phyloP scores from a whole-genome alignment of 2,888 invertebrate species.

The Blastobasis adustella region DNA sequence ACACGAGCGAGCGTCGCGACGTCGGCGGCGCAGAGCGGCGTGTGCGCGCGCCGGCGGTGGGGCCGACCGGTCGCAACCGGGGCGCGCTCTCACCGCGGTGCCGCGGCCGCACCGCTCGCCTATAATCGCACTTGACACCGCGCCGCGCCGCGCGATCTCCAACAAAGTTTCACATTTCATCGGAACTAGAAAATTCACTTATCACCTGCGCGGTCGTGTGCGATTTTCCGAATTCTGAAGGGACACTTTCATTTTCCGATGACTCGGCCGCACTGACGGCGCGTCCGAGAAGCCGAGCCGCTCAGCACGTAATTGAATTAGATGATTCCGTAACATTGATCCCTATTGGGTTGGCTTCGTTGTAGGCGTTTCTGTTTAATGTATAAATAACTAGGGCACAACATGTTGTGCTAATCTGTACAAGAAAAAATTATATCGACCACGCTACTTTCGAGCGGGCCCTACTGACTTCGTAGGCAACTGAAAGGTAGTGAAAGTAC shows the following conservation, averaged over 20 bases:
- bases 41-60: conserved; percentile 61
- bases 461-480: conserved; percentile 23
- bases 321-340: conserved; percentile 40
- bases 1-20: conserved; percentile 64
- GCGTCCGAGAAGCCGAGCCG: conserved; percentile 34
- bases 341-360: conserved; percentile 41
- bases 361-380: conserved; percentile 8
- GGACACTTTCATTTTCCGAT: conserved; percentile 20
- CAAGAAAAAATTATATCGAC: no score
- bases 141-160: conserved; percentile 48
- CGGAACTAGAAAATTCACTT: conserved; percentile 35
- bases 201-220: conserved; percentile 8
- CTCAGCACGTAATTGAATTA: conserved; percentile 57
- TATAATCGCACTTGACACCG: conserved; percentile 72
- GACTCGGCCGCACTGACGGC: conserved; percentile 20
- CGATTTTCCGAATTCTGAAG: conserved; percentile 15
- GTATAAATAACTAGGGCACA: no score
- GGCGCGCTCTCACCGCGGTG: conserved; percentile 64
- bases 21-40: conserved; percentile 64
- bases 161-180: conserved; percentile 71
- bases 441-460: conserved; percentile 18
- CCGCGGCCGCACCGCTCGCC: conserved; percentile 43
- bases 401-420: no score
- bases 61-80: conserved; percentile 73
- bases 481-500: conserved; percentile 49